phyloP scores from a whole-genome alignment of 2,797 vertebrate species.

The Neosilurus hyrtlii region DNA sequence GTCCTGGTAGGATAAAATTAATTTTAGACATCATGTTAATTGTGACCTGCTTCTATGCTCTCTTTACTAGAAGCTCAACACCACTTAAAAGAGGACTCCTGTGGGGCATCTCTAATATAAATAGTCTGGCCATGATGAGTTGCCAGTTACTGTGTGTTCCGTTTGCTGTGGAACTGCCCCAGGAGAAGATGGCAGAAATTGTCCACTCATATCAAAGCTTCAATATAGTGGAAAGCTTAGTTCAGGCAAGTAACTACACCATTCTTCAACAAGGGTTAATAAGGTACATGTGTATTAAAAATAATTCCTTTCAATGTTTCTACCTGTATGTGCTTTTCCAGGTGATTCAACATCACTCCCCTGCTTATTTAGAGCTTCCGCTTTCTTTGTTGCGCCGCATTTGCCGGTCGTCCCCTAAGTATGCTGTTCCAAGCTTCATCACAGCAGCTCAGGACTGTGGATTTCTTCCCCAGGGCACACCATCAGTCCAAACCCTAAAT shows the following conservation, averaged over 20 bases:
- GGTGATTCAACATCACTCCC: constrained; percentile 77
- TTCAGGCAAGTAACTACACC: constrained; percentile 75
- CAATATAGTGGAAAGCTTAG: constrained; percentile 75
- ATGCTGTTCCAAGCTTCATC: constrained; percentile 55
- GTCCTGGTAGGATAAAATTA: constrained; percentile 17
- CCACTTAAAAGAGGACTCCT: constrained; percentile 45
- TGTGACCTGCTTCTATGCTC: constrained; percentile 39
- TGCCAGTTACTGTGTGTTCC: constrained; percentile 90
- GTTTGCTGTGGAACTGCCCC: constrained; percentile 81
- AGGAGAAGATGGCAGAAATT: constrained; percentile 65
- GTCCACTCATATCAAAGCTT: constrained; percentile 73
- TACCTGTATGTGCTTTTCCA: constrained; percentile 64
- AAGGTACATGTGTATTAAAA: not conserved
- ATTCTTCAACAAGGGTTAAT: constrained; percentile 15
- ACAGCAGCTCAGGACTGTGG: constrained; percentile 48
- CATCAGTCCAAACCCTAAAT: constrained; percentile 38
- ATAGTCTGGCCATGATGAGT: constrained; percentile 67
- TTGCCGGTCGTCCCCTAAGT: constrained; percentile 72
- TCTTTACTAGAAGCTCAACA: constrained; percentile 42
- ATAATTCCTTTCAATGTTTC: constrained; percentile 45
- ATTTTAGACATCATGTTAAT: constrained; percentile 12
- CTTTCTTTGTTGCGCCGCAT: constrained; percentile 83
- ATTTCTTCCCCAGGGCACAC: constrained; percentile 60
- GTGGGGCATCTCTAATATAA: constrained; percentile 58
- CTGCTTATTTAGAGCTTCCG: constrained; percentile 75